These are phyloP conservation scores for Myrmophylax atrothorax DNA, from an alignment of 2,113 vertebrate genomes.

Conservation along the genomic window DNA sequence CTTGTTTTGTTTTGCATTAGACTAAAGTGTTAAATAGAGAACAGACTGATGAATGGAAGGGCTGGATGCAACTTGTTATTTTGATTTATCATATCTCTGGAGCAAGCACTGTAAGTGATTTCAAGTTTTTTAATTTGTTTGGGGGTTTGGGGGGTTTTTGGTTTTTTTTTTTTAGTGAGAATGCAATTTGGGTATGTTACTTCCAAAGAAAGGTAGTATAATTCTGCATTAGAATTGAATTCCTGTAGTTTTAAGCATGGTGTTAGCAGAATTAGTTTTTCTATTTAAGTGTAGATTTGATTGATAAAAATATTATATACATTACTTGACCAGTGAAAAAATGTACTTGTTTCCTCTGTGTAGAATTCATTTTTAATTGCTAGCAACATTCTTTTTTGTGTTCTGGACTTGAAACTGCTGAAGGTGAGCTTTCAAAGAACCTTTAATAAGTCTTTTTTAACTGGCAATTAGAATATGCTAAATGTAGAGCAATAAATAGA, in stretches of 20 bases:
- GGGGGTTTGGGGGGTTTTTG: neutral
- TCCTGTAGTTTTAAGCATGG: neutral
- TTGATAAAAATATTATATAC: neutral
- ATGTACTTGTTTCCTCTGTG: neutral
- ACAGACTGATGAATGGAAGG: slow-evolving; percentile 99
- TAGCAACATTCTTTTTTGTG: neutral
- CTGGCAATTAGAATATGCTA: neutral
- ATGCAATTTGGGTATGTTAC: neutral
- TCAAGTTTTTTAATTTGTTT: neutral
- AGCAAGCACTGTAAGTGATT: slow-evolving; percentile 91
- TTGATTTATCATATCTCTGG: slow-evolving; percentile 98
- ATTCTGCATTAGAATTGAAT: neutral
- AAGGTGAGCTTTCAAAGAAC: neutral
- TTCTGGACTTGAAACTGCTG: neutral
- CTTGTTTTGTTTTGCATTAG: slow-evolving; percentile 76
- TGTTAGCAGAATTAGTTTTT: neutral
- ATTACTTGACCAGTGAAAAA: neutral
- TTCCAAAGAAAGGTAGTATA: neutral
- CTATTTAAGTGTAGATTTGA: neutral
- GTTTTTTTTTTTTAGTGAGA: neutral
- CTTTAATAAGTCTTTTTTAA: neutral
- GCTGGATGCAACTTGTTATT: slow-evolving; percentile 99
- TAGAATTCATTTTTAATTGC: neutral
- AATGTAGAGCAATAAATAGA: neutral
- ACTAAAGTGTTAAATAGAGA: slow-evolving; percentile 95